Conservation (phyloP, 2,113 vertebrate genomes). For the Heterochromis multidens region DNA sequence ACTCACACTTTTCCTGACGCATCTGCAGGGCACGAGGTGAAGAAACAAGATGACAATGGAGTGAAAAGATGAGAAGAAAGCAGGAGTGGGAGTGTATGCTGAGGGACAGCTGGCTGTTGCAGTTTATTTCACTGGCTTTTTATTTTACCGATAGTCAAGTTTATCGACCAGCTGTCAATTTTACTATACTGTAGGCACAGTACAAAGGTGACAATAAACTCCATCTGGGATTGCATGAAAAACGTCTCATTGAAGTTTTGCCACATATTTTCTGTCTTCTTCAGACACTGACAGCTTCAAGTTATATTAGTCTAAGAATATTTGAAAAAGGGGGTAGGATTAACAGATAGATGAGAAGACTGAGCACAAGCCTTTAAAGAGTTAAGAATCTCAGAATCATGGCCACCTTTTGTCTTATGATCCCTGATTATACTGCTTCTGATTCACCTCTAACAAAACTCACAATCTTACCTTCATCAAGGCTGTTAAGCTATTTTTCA, state of each 20-base stretch:
- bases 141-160: slow-evolving; percentile 36
- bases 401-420: neutral
- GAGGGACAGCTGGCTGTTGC: slow-evolving; percentile 28
- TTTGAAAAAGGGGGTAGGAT: neutral
- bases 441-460: neutral
- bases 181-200: slow-evolving; percentile 42
- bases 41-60: neutral
- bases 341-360: neutral
- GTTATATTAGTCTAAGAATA: neutral
- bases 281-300: neutral
- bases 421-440: neutral
- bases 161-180: slow-evolving; percentile 52
- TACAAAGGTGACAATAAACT: slow-evolving; percentile 38
- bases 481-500: neutral
- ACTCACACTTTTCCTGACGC: slow-evolving; percentile 20
- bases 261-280: neutral
- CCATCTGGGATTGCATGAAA: slow-evolving; percentile 27
- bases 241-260: neutral
- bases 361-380: neutral
- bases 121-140: slow-evolving; percentile 18
- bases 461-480: neutral
- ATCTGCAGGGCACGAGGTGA: neutral
- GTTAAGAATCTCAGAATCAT: neutral
- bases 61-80: neutral
- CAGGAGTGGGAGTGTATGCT: neutral